A percentile compares a stretch with the other conserved stretches of the same genome.
Evolutionary conservation across 2,797 vertebrate genomes (phyloP).

Genomic region (Darevskia nairensis): DNA sequence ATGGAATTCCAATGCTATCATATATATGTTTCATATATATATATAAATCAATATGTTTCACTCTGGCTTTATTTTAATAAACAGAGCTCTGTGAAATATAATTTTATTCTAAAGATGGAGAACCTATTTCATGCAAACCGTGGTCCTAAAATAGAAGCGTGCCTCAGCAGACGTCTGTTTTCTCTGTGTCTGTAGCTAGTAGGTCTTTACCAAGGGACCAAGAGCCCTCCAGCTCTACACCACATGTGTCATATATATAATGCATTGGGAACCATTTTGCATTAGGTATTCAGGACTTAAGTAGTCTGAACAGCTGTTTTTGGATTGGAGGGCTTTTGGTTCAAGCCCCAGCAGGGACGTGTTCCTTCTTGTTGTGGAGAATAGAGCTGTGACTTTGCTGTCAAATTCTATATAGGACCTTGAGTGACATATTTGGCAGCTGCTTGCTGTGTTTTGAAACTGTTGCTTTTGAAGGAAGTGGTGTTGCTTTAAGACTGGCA

Average conservation of each 20-base stretch:
- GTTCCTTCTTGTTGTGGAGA: constrained; percentile 1
- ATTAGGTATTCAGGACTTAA: constrained; percentile 15
- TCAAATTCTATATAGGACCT: not conserved
- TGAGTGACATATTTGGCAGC: constrained; percentile 13
- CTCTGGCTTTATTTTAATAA: not conserved
- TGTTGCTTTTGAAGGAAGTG: not conserved
- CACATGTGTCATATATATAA: not conserved
- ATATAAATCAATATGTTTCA: not conserved
- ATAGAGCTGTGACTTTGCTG: not conserved
- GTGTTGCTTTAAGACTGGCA: too few relatives aligned
- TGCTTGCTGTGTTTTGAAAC: not conserved
- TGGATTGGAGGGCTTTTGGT: not conserved
- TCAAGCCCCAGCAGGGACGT: not conserved
- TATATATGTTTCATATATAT: too few relatives aligned
- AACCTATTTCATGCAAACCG: not conserved
- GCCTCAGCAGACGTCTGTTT: not conserved
- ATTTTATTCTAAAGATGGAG: not conserved
- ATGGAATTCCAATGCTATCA: not conserved
- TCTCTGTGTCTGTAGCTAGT: not conserved
- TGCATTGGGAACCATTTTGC: not conserved
- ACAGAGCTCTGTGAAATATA: not conserved
- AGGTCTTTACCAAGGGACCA: not conserved
- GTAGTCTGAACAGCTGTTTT: constrained; percentile 27
- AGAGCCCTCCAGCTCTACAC: constrained; percentile 4
- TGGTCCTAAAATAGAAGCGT: constrained; percentile 4